A percentile compares a stretch with the other conserved stretches of the same genome.
Evolutionary conservation across 2,888 invertebrate genomes (phyloP).

Genomic region (Scaptomyza flava): DNA sequence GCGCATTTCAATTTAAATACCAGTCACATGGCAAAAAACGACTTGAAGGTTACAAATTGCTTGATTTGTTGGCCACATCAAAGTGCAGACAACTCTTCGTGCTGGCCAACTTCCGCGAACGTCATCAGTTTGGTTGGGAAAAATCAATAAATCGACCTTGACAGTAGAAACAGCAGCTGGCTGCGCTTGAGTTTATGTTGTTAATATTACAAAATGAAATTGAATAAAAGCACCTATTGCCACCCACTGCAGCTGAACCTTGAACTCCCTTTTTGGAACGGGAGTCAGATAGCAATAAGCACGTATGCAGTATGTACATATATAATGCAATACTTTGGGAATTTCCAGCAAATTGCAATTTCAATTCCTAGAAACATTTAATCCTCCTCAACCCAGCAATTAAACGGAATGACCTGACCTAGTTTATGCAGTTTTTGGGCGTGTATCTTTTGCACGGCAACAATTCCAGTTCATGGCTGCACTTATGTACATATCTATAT

Average conservation of each 20-base stretch:
- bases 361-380: conserved; percentile 41
- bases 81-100: conserved; percentile 42
- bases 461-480: conserved; percentile 75
- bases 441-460: conserved; percentile 68
- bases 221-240: conserved; percentile 31
- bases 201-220: conserved; percentile 1
- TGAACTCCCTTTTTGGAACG: conserved; percentile 49
- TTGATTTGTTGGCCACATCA: conserved; percentile 11
- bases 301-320: conserved; percentile 28
- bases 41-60: conserved; percentile 22
- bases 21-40: neutral
- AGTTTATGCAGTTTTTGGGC: conserved; percentile 74
- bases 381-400: neutral
- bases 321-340: conserved; percentile 61
- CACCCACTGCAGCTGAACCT: conserved; percentile 56
- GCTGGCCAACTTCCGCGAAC: conserved; percentile 57
- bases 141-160: conserved; percentile 82
- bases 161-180: conserved; percentile 38
- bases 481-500: conserved; percentile 32
- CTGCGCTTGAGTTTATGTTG: conserved; percentile 14
- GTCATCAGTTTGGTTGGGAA: conserved; percentile 59
- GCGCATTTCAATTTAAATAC: neutral
- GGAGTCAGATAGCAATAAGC: conserved; percentile 52
- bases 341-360: conserved; percentile 65
- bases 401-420: conserved; percentile 68